These are phyloP conservation scores for Apodemus speciosus DNA, from an alignment of 2,113 vertebrate genomes.

Conservation along the genomic window DNA sequence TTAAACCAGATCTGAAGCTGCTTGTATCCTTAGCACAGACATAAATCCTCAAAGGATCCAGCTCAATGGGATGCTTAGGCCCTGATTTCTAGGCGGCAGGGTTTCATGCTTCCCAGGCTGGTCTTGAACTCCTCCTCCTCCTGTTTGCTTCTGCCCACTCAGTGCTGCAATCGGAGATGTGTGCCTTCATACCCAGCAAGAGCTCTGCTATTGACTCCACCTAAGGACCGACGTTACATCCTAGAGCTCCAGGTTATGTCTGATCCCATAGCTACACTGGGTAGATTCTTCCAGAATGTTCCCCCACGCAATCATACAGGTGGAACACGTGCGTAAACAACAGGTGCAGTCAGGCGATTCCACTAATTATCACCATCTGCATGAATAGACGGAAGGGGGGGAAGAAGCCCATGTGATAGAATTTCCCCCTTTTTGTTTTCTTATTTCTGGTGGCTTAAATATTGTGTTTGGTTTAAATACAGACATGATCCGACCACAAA, in stretches of 20 bases:
- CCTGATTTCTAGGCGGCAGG: background rate
- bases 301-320: slow-evolving; percentile 45
- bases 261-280: background rate
- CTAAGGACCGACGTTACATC: background rate
- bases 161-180: background rate
- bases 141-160: background rate
- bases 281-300: slow-evolving; percentile 6
- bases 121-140: background rate
- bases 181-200: background rate
- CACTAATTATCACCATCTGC: slow-evolving; percentile 78
- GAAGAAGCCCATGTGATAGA: slow-evolving; percentile 37
- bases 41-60: background rate
- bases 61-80: background rate
- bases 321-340: slow-evolving; percentile 1
- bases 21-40: background rate
- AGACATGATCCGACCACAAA: slow-evolving; percentile 75
- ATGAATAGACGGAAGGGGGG: slow-evolving; percentile 50
- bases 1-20: background rate
- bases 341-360: slow-evolving; percentile 72
- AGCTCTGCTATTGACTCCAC: background rate
- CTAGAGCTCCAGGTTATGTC: background rate
- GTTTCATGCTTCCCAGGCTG: background rate
- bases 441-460: slow-evolving; percentile 77
- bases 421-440: slow-evolving; percentile 74
- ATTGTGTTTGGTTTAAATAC: slow-evolving; percentile 79